Evolutionary conservation across 2,113 vertebrate species (phyloP).

Genomic region (Alces alces): DNA sequence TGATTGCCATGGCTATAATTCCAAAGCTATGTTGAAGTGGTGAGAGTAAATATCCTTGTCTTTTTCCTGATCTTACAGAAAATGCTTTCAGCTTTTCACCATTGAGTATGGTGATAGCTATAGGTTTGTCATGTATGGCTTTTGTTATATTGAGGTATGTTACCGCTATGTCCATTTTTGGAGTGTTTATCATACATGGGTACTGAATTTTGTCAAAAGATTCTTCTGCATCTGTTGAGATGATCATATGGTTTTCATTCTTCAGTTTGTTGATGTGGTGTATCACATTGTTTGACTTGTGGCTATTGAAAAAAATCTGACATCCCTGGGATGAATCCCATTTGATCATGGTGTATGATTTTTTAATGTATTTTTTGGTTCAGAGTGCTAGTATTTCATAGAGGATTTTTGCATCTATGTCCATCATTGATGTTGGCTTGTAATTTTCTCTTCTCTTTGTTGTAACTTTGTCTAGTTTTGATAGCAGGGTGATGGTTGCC

Average conservation of each 20-base stretch:
- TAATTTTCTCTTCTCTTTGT: neutral
- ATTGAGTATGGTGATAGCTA: neutral
- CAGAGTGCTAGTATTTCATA: neutral
- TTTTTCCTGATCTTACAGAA: neutral
- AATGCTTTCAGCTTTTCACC: neutral
- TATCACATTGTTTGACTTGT: neutral
- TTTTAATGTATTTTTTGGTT: neutral
- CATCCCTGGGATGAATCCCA: neutral
- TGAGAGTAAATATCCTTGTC: neutral
- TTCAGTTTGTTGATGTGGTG: neutral
- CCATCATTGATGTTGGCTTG: neutral
- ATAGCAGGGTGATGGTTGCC: neutral
- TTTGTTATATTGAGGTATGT: neutral
- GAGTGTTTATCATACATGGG: neutral
- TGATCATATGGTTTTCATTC: neutral
- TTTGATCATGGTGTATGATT: neutral
- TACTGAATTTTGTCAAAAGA: neutral
- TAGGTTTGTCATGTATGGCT: neutral
- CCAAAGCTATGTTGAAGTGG: neutral
- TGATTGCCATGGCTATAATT: neutral
- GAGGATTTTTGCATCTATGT: neutral
- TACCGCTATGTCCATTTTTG: neutral
- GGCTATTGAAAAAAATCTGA: neutral
- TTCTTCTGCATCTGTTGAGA: neutral
- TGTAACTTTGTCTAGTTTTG: neutral